Conservation (phyloP, 2,113 vertebrate genomes). For the Balaeniceps rex region DNA sequence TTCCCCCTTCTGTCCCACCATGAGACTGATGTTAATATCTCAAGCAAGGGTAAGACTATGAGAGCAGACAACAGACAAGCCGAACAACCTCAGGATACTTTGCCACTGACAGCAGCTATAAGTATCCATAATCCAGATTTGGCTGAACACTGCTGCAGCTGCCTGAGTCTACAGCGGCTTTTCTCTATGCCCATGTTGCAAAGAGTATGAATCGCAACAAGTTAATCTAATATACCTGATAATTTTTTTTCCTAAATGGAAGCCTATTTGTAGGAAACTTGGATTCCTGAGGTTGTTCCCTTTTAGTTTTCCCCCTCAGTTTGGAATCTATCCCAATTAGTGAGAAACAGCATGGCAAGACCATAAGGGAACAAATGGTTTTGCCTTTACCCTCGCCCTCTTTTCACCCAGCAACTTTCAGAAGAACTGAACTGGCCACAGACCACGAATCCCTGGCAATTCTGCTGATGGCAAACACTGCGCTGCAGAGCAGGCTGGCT, state of each 20-base stretch:
- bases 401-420: not conserved
- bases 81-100: not conserved
- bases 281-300: not conserved
- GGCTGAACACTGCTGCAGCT: not conserved
- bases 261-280: not conserved
- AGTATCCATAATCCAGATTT: not conserved
- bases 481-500: not conserved
- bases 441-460: not conserved
- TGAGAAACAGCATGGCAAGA: not conserved
- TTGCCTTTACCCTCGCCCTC: not conserved
- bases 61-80: not conserved
- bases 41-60: not conserved
- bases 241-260: not conserved
- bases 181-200: not conserved
- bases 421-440: not conserved
- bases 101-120: not conserved
- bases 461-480: not conserved
- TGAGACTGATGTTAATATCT: not conserved
- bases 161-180: not conserved
- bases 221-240: not conserved
- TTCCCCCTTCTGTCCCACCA: not conserved
- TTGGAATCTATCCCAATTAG: not conserved
- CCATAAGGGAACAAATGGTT: not conserved
- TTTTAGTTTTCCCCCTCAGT: not conserved
- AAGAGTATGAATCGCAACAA: not conserved